Conservation (phyloP, 2,888 invertebrate genomes). For the Erynnis tages region DNA sequence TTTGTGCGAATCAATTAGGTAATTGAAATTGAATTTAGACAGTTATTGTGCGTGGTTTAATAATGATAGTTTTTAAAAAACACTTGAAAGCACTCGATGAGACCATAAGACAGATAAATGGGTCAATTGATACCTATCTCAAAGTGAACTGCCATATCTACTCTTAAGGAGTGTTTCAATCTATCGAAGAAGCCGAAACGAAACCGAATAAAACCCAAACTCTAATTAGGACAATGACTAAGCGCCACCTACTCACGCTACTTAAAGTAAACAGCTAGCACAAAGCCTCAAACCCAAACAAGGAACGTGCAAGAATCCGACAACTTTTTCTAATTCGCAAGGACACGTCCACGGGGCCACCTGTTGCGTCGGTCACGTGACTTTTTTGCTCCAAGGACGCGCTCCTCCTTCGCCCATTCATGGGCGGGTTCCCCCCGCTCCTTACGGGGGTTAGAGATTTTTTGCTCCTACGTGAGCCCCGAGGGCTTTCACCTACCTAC, state of each 20-base stretch:
- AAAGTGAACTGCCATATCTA: too few relatives aligned
- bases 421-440: conserved; percentile 71
- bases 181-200: too few relatives aligned
- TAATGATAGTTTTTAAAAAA: too few relatives aligned
- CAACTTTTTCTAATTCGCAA: conserved; percentile 69
- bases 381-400: conserved; percentile 81
- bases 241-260: background rate
- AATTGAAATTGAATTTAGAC: too few relatives aligned
- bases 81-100: too few relatives aligned
- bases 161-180: too few relatives aligned
- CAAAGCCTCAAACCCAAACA: background rate
- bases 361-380: conserved; percentile 79
- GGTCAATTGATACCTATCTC: too few relatives aligned
- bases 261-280: background rate
- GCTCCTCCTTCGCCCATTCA: conserved; percentile 80
- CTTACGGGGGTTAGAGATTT: conserved; percentile 73
- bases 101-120: too few relatives aligned
- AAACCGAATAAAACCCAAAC: too few relatives aligned
- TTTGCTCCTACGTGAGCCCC: conserved; percentile 77
- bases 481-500: conserved; percentile 81
- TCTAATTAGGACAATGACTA: too few relatives aligned
- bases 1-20: too few relatives aligned
- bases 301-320: conserved; percentile 37
- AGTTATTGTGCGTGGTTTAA: too few relatives aligned
- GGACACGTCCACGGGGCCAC: conserved; percentile 77